Conservation (phyloP, 2,888 invertebrate species). For the Hedychridium roseum region DNA sequence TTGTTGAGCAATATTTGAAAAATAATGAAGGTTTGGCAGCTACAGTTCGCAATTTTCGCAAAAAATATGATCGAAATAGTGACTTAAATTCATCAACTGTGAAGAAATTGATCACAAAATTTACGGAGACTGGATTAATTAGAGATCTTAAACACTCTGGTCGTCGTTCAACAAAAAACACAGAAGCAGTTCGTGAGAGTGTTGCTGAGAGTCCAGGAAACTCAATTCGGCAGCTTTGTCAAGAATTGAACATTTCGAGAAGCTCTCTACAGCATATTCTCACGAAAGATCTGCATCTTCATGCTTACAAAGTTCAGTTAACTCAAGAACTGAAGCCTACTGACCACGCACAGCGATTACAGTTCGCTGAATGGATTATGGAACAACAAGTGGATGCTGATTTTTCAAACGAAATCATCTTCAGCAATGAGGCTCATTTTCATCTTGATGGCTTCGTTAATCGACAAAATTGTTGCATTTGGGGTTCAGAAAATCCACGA, state of each 20-base stretch:
- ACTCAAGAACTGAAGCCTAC: constrained; percentile 40
- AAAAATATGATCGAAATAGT: constrained; percentile 43
- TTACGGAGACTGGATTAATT: constrained; percentile 43
- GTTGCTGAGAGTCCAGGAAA: constrained; percentile 42
- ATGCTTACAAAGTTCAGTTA: constrained; percentile 41
- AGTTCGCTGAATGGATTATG: constrained; percentile 30
- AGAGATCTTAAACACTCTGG: constrained; percentile 33
- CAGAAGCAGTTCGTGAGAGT: constrained; percentile 36
- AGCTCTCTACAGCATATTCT: constrained; percentile 39
- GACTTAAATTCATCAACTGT: constrained; percentile 42
- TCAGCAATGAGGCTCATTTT: no score
- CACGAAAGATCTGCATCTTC: constrained; percentile 35
- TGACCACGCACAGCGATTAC: constrained; percentile 35
- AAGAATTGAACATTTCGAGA: constrained; percentile 38
- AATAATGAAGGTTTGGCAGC: constrained; percentile 34
- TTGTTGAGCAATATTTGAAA: constrained; percentile 18
- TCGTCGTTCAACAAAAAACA: constrained; percentile 31
- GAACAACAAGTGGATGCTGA: constrained; percentile 7
- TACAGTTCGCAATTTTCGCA: constrained; percentile 35
- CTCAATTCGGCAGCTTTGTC: constrained; percentile 42
- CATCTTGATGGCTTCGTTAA: constrained; percentile 52
- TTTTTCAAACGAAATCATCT: constrained; percentile 31
- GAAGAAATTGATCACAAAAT: constrained; percentile 43
- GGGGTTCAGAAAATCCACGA: constrained; percentile 43
- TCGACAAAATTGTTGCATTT: constrained; percentile 50